Base-by-base conservation (phyloP, 2,888 invertebrate species). In the Chymomyza procnemis region DNA sequence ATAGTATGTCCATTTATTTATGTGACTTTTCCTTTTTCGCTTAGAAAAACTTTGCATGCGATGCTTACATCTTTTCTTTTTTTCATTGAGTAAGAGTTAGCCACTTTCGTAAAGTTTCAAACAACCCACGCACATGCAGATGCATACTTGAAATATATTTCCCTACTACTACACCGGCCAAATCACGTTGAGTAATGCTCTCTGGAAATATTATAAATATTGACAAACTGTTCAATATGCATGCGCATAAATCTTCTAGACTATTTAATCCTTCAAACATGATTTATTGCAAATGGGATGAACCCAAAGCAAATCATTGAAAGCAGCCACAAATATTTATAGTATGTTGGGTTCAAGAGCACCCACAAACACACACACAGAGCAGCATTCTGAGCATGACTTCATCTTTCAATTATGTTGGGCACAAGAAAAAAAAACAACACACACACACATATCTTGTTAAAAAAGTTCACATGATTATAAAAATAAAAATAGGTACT, bases 341-440 rank as follows among this genome's bases (percentile, higher is more conserved):
- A n/a, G n/a, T n/a, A 41, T 41, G 1, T 12, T 41, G 12, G 12
- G 34, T 41, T 41, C 34, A 41, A 41, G 34, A 41, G 34, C 34
- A 12, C 34, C 9, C 34, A 41, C n/a, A n/a, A n/a, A n/a, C n/a
- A n/a, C n/a, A n/a, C n/a, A n/a, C n/a, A 12, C 34, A 41, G 34
- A 12, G 9, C 34, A 3, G 12, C 34, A 41, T 75, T 26, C 67
- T 56, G 50, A 58, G 58, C 58, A 70, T 81, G 80, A 81, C 74
- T 71, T 81, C 80, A 81, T 73, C 74, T 69, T 56, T 57, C 61
- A 79, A 67, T 76, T 71, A 80, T 85, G 81, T 64, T 74, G 52
- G 68, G 55, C 67, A 61, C 67, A 66, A 59, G 48, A 22, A 65
- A 57, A n/a, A n/a, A n/a, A n/a, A n/a, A n/a, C n/a, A n/a, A n/a